A percentile compares a stretch with the other conserved stretches of the same genome.
phyloP scores from a whole-genome alignment of 92 coral and sea anemone species.

The Anthopleura xanthogrammica region DNA sequence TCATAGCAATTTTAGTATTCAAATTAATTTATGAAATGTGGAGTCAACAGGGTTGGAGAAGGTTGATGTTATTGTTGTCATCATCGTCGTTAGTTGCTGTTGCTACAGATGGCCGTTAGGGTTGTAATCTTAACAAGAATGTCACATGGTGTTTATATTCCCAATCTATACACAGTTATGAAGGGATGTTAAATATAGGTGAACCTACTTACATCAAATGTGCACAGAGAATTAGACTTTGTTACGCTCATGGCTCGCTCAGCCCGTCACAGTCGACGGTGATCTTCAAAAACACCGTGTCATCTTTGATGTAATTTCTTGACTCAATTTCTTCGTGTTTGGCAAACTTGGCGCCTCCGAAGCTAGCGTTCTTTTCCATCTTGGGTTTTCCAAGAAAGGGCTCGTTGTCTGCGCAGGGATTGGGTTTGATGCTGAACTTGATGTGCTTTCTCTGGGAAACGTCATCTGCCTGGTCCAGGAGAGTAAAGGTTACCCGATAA shows the following conservation, averaged over 20 bases:
- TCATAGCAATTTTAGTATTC: no score
- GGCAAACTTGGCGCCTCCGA: conserved; percentile 95
- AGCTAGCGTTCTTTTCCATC: conserved; percentile 97
- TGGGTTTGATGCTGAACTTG: conserved; percentile 96
- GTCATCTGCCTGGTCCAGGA: conserved; percentile 83
- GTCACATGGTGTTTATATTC: neutral
- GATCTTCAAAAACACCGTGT: conserved; percentile 80
- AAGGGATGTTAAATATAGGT: neutral
- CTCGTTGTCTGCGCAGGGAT: conserved; percentile 90
- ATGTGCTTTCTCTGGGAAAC: conserved; percentile 79
- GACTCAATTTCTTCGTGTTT: conserved; percentile 91
- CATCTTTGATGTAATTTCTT: conserved; percentile 80
- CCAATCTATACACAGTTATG: neutral
- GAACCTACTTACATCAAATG: neutral
- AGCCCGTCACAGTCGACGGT: conserved; percentile 87
- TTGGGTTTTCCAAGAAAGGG: conserved; percentile 96
- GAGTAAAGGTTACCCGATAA: conserved; percentile 83
- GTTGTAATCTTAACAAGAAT: neutral
- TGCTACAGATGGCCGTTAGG: neutral
- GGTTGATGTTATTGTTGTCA: neutral
- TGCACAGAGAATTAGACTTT: neutral
- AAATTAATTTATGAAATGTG: no score
- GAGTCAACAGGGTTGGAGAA: neutral
- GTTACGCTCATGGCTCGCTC: conserved; percentile 60
- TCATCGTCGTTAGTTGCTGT: neutral